Evolutionary conservation across 1,140 invertebrate species (phyloP), one percentile per base, ranked within the genome.

Genomic region (Caenorhabditis remanei): DNA sequence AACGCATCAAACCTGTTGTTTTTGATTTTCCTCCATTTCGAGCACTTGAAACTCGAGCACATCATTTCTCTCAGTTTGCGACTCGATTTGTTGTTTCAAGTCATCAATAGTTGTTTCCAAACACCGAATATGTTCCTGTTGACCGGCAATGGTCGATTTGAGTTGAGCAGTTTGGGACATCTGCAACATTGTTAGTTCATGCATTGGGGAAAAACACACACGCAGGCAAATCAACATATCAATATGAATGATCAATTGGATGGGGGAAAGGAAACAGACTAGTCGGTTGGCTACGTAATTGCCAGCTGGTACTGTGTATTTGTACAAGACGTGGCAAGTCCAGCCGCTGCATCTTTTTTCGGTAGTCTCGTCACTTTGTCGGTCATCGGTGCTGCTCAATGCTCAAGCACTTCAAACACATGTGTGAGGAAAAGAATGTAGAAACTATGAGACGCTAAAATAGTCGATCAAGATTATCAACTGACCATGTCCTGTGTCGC

Each of bases 41-140:
- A 91, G 85, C 32, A 92, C 85, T 86, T 92, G 91, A 79, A 92
- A 92, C 79, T 92, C 91, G 41, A 92, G 86, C 58, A 92, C 83
- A 63, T 92, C 91, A 84, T 90, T 92, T 63, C 85, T 85, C 53
- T 92, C 89, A 48, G 86, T 86, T 24, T 67, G 56, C 48, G 90
- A 88, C 24, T 89, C 89, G n/a, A 92, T 82, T 79, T 92, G 88
- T 46, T 86, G 58, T 55, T 90, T 79, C 56, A 91, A 58, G n/a
- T 75, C 67, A 24, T 90, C 75, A 46, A 85, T 89, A 21, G 61
- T 61, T 24, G 82, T 48, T 87, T 90, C 87, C 41, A 90, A 46
- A 11, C 61, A 40, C 43, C 87, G 67, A 43, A 88, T 85, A n/a
- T 90, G 55, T 50, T 90, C 89, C 85, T 90, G 75, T 55, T 90